Conservation (phyloP, 2,888 invertebrate genomes). For the Minunthozetes semirufus region DNA sequence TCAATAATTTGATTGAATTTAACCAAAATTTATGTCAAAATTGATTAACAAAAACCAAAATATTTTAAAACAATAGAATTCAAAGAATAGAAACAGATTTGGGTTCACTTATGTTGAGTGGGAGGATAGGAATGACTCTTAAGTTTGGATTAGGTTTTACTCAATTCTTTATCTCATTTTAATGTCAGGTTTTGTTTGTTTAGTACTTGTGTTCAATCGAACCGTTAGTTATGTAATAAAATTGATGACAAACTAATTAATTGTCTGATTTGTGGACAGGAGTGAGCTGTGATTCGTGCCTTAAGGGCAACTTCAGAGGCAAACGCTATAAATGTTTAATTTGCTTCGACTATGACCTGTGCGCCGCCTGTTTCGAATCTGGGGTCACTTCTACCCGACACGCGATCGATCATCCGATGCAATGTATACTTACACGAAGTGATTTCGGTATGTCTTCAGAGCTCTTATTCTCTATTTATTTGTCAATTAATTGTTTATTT, state of each 20-base stretch:
- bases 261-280: conserved; percentile 58
- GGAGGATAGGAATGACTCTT: not conserved
- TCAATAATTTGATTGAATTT: not conserved
- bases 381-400: conserved; percentile 82
- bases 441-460: conserved; percentile 69
- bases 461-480: conserved; percentile 20
- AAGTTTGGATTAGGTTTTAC: not conserved
- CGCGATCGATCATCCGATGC: conserved; percentile 95
- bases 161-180: not conserved
- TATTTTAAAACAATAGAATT: too few species aligned
- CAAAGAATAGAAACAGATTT: too few species aligned
- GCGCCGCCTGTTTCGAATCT: conserved; percentile 89
- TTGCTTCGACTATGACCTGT: conserved; percentile 98
- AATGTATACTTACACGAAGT: conserved; percentile 92
- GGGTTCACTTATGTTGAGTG: not conserved
- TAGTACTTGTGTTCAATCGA: not conserved
- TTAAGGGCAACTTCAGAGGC: conserved; percentile 94
- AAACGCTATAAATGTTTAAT: conserved; percentile 97
- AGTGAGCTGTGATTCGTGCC: conserved; percentile 99
- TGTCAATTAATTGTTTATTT: conserved; percentile 46
- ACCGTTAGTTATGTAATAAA: too few species aligned
- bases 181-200: not conserved
- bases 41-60: too few species aligned
- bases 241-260: not conserved
- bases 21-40: too few species aligned